Conservation (phyloP, 35 echinoderm and acorn worm species). For the Stichopus chloronotus region DNA sequence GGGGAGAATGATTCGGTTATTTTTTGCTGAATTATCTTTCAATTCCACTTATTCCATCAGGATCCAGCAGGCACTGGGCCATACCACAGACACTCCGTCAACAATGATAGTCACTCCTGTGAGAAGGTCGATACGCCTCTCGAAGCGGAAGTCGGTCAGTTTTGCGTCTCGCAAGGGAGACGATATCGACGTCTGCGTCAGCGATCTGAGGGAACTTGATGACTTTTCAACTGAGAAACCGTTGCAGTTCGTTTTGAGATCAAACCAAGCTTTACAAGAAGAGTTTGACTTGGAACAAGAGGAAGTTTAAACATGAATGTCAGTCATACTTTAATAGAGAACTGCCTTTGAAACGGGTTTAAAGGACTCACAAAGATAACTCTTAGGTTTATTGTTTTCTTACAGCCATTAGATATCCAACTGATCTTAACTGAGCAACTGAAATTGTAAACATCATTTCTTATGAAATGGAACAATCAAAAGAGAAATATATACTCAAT, state of each 20-base stretch:
- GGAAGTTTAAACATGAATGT: not conserved
- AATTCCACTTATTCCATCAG: not conserved
- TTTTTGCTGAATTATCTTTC: too few species aligned
- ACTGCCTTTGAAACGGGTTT: too few species aligned
- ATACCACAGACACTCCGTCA: constrained; percentile 21
- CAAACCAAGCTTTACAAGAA: constrained; percentile 48
- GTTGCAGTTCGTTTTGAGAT: constrained; percentile 32
- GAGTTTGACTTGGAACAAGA: constrained; percentile 17
- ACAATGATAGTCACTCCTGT: constrained; percentile 44
- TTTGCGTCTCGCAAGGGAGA: not conserved
- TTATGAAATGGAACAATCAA: too few species aligned
- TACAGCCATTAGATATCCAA: too few species aligned
- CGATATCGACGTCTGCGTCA: constrained; percentile 21
- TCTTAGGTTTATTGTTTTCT: too few species aligned
- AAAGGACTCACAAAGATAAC: too few species aligned
- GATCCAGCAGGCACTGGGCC: constrained; percentile 34
- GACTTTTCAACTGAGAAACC: not conserved
- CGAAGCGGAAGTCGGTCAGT: constrained; percentile 33
- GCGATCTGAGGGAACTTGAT: constrained; percentile 1
- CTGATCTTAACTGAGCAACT: too few species aligned
- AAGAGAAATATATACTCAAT: too few species aligned
- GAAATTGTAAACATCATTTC: too few species aligned
- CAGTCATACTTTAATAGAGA: too few species aligned
- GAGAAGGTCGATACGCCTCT: constrained; percentile 14
- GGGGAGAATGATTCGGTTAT: too few species aligned